phyloP scores from a whole-genome alignment of 2,113 vertebrate species.

The Enhydra lutris region DNA sequence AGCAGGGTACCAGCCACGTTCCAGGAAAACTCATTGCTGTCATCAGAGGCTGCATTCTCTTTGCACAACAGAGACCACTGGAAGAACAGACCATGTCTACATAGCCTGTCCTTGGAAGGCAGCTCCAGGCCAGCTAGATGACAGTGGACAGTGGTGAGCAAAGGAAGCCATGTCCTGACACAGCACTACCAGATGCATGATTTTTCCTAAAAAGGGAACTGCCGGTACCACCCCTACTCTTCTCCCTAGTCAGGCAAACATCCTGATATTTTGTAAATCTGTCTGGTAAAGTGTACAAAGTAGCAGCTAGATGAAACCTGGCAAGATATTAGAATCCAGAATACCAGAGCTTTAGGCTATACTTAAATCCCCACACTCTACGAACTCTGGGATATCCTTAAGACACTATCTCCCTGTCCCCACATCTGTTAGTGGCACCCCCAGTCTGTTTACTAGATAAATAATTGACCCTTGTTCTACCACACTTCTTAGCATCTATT shows the following conservation, averaged over 20 bases:
- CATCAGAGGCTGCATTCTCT: background rate
- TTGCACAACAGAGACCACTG: background rate
- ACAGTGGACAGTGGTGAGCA: accelerated
- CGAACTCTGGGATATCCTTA: background rate
- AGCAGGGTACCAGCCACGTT: background rate
- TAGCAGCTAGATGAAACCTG: background rate
- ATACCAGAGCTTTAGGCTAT: background rate
- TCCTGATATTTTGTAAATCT: background rate
- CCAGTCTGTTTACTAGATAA: background rate
- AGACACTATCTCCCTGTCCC: background rate
- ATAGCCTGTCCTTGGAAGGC: background rate
- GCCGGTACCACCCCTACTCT: background rate
- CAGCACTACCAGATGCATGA: background rate
- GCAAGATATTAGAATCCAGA: background rate
- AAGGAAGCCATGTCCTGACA: background rate
- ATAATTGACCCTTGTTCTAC: background rate
- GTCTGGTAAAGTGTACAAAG: background rate
- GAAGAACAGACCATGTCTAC: background rate
- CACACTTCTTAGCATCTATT: background rate
- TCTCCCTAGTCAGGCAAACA: background rate
- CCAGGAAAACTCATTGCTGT: background rate
- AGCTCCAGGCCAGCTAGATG: background rate
- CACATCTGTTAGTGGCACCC: no score
- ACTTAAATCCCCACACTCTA: background rate
- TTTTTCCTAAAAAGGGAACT: background rate